Base-by-base conservation (phyloP, 2,888 invertebrate species). In the Rhagophthalmus giganteus region DNA sequence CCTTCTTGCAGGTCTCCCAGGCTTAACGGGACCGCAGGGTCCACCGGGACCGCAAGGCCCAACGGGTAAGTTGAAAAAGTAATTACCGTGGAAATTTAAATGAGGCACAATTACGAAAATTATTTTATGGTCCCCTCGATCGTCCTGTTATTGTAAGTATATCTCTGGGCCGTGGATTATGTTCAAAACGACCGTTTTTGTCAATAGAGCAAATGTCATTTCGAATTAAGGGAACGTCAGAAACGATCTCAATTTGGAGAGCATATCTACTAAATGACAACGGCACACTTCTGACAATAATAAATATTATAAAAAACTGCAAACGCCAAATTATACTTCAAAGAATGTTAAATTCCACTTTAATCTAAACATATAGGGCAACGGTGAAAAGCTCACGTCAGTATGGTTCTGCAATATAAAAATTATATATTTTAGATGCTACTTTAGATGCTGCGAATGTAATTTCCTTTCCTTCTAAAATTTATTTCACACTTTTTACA, bases 31-130 rank as follows among this genome's bases (percentile, higher is more conserved):
- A 28, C 83, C 85, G 1, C 77, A 79, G 41, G 90, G 90, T 30
- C 83, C 87, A 0, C 79, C 82, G 2, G 93, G 94, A 7, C 84
- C 85, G 1, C 79, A 81, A 55, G 92, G 92, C 3, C 81, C 84
- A 6, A 80, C 82, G 66, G 86, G 85, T 83, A 65, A 73, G 71
- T 62, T 16, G 32, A 34, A 41, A 40, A 40, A 10, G 67, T 11
- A 12, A 26, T 27, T 34, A 20, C 41, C 11, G 39, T 30, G 16
- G 10, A 11, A 24, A 15, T 39, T 39, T 39, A 39, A 37, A 30
- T 30, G 39, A 27, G 13, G 13, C 15, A 9, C 28, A 30, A 15
- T 39, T 39, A 20, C 12, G 15, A 28, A 30, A 39, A 39, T 28
- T 28, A 27, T 39, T 39, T 39, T 30, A 39, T 15, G 11, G 28